phyloP scores from a whole-genome alignment of 2,797 vertebrate species.

The Salarias fasciatus region DNA sequence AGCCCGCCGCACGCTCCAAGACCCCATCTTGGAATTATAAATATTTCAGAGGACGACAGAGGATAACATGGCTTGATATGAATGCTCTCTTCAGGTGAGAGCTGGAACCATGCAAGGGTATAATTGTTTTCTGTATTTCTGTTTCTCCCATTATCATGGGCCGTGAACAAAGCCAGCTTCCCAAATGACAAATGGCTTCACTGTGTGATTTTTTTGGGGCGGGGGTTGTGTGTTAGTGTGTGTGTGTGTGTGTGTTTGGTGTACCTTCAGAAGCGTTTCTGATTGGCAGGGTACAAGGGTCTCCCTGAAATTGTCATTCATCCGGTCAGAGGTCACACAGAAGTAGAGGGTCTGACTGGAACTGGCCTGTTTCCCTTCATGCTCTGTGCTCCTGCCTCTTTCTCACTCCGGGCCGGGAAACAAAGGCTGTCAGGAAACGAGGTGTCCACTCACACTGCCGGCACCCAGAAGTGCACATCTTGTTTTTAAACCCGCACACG shows the following conservation, averaged over 20 bases:
- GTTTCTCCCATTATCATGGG: conserved; percentile 69
- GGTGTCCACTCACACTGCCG: conserved; percentile 40
- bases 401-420: conserved; percentile 48
- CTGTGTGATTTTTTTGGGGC: background rate
- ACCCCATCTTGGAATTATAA: conserved; percentile 72
- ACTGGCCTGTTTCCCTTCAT: conserved; percentile 43
- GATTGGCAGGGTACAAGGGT: conserved; percentile 68
- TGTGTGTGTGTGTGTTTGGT: background rate
- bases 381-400: conserved; percentile 44
- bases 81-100: conserved; percentile 73
- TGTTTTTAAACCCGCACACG: conserved; percentile 33
- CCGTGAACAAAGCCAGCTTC: conserved; percentile 59
- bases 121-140: conserved; percentile 84
- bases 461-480: conserved; percentile 26
- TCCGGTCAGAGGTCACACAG: conserved; percentile 60
- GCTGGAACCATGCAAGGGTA: conserved; percentile 71
- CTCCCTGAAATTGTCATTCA: conserved; percentile 50
- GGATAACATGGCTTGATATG: conserved; percentile 67
- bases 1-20: conserved; percentile 61
- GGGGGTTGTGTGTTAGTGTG: conserved; percentile 1
- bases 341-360: conserved; percentile 51
- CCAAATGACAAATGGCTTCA: conserved; percentile 56
- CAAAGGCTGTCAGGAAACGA: conserved; percentile 39
- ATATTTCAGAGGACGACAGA: conserved; percentile 76
- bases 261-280: conserved; percentile 21